Base-by-base conservation (phyloP, 53 echinoderm and acorn worm species). In the Holothuria scabra region DNA sequence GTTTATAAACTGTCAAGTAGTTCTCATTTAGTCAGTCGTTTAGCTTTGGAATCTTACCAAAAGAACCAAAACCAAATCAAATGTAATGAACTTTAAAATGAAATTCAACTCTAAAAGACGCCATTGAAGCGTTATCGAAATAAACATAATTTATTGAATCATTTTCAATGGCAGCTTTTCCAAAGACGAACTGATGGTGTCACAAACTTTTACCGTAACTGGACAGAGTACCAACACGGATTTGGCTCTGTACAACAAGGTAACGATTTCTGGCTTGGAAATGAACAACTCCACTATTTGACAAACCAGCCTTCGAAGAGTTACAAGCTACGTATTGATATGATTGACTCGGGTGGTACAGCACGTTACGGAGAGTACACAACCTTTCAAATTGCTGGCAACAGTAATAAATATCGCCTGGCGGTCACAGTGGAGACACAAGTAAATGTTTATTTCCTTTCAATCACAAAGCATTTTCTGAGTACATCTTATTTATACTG, bases 181-280 rank as follows among this genome's bases (percentile, higher is more conserved):
- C 68, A 68, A 28, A 24, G 68, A 33, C 68, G 68, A 13, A 34
- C 41, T 68, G 68, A 68, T 19, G 68, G 34, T 22, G 41, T 23
- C 1, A 68, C 35, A 19, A 10, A 14, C 18, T 68, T 68, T 68
- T 12, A 34, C 4, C 68, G 35, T 37, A 34, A 68, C 68, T 68
- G 68, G 68, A 28, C 16, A 21, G 22, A n/a, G 23, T 69, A 69
- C 69, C 37, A 69, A 23, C 9, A 35, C 4, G 69, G 69, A 8
- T 69, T 69, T 35, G 69, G 69, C 21, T n/a, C 35, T 35, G 13
- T 69, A 11, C 41, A 41, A 41, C 2, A 41, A 41, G 44, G 37
- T 44, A 23, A n/a, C 12, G 23, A 69, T 18, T 69, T 69, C 44
- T 69, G 69, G 69, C 69, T 69, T 69, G 69, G 69, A 35, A 69